A percentile compares a stretch with the other conserved stretches of the same genome.
Conservation (phyloP, 2,113 vertebrate species). For the Choloepus hoffmanni region DNA sequence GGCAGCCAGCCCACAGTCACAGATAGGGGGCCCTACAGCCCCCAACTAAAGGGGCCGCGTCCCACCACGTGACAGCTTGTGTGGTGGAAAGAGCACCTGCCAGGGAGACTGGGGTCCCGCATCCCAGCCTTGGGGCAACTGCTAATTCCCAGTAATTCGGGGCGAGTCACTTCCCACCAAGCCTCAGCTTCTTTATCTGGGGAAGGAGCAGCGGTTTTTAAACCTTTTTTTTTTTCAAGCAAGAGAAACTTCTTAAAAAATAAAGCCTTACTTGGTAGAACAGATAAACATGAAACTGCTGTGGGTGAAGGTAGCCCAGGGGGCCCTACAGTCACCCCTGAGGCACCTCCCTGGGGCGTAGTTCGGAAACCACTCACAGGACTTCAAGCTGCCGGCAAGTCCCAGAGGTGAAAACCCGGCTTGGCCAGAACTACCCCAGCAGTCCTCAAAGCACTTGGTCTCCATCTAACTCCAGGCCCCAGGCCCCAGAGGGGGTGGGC, state of each 20-base stretch:
- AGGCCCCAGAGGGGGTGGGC: background rate
- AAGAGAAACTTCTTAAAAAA: background rate
- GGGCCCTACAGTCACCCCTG: background rate
- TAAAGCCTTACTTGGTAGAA: background rate
- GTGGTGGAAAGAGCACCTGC: accelerated
- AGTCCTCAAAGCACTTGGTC: background rate
- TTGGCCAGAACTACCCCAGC: background rate
- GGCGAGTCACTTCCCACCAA: background rate
- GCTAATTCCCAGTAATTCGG: background rate
- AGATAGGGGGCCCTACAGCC: background rate
- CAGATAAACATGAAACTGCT: background rate
- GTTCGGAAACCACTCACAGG: background rate
- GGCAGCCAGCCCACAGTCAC: background rate
- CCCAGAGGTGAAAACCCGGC: background rate
- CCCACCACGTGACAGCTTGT: background rate
- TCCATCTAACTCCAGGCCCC: background rate
- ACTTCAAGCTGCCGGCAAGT: background rate
- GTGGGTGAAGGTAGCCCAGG: background rate
- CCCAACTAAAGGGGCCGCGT: background rate
- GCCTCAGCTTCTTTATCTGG: background rate
- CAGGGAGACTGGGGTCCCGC: background rate
- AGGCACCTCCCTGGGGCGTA: background rate
- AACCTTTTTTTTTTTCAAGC: background rate
- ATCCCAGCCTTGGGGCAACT: background rate
- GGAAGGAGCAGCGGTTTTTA: background rate